Percentiles rank a stretch among this genome's conserved stretches.
These are phyloP conservation scores for Eulemur rufifrons DNA, from an alignment of 2,113 vertebrate genomes.

Conservation along the genomic window DNA sequence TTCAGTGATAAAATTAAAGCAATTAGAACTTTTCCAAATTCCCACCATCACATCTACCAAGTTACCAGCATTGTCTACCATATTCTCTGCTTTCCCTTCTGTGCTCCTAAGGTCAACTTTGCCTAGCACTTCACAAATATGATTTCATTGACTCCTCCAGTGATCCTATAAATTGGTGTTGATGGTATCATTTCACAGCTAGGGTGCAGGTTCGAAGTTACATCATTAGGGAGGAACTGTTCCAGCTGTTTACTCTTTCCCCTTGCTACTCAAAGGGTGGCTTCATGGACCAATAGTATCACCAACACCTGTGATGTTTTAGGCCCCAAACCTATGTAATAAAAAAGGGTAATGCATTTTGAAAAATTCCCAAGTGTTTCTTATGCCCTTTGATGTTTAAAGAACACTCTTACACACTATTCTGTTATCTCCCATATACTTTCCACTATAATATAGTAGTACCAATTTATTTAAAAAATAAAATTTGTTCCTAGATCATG, in stretches of 20 bases:
- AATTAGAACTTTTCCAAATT: background rate
- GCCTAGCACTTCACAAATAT: background rate
- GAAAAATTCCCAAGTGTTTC: background rate
- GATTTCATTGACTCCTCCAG: background rate
- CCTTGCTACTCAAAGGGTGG: background rate
- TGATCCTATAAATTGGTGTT: background rate
- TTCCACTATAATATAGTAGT: conserved; percentile 25
- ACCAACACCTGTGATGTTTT: background rate
- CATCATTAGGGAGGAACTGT: background rate
- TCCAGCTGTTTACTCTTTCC: background rate
- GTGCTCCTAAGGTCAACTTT: background rate
- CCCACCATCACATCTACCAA: background rate
- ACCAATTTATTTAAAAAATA: conserved; percentile 49
- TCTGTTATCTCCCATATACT: background rate
- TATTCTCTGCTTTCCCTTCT: background rate
- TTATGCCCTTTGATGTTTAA: background rate
- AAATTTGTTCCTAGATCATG: conserved; percentile 21
- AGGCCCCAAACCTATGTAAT: background rate
- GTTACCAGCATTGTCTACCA: background rate
- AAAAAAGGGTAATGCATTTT: background rate
- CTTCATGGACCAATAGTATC: background rate
- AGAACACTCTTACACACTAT: background rate
- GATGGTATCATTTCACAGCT: background rate
- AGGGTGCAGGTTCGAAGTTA: background rate
- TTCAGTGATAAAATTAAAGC: background rate